These are phyloP conservation scores for Cataglyphis albicans DNA, from an alignment of 2,888 invertebrate species.

Conservation along the genomic window DNA sequence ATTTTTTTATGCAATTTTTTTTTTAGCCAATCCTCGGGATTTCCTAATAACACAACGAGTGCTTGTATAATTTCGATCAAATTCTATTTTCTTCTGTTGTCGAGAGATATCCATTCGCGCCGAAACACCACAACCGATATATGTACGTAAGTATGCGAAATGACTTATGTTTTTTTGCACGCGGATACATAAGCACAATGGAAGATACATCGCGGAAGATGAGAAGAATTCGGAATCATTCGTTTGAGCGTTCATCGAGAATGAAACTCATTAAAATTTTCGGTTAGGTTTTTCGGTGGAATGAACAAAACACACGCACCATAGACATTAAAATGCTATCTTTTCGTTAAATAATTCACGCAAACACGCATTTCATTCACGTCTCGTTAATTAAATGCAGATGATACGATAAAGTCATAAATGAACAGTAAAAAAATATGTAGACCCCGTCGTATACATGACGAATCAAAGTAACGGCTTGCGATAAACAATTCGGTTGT, in stretches of 20 bases:
- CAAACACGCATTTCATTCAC: constrained; percentile 50
- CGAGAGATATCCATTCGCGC: constrained; percentile 15
- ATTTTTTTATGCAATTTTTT: constrained; percentile 42
- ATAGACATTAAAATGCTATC: constrained; percentile 6
- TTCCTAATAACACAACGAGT: constrained; percentile 59
- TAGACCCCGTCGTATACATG: constrained; percentile 40
- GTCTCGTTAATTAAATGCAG: constrained; percentile 70
- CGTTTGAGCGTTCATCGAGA: constrained; percentile 13
- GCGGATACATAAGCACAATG: constrained; percentile 61
- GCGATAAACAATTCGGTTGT: not conserved
- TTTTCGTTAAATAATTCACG: constrained; percentile 41
- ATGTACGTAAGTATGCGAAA: constrained; percentile 20
- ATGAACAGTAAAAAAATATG: constrained; percentile 66
- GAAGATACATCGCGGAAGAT: constrained; percentile 79
- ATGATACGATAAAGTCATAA: constrained; percentile 61
- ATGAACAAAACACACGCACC: constrained; percentile 7
- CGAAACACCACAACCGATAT: constrained; percentile 7
- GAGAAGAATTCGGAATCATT: constrained; percentile 64
- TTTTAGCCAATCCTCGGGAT: constrained; percentile 78
- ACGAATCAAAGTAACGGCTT: constrained; percentile 31
- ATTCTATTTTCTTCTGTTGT: constrained; percentile 30
- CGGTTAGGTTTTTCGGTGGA: not conserved
- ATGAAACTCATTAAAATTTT: constrained; percentile 10
- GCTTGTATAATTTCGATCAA: constrained; percentile 68
- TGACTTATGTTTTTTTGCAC: constrained; percentile 6